A percentile compares a stretch with the other conserved stretches of the same genome.
Evolutionary conservation across 2,888 invertebrate genomes (phyloP).

Genomic region (Anoplius nigerrimus): DNA sequence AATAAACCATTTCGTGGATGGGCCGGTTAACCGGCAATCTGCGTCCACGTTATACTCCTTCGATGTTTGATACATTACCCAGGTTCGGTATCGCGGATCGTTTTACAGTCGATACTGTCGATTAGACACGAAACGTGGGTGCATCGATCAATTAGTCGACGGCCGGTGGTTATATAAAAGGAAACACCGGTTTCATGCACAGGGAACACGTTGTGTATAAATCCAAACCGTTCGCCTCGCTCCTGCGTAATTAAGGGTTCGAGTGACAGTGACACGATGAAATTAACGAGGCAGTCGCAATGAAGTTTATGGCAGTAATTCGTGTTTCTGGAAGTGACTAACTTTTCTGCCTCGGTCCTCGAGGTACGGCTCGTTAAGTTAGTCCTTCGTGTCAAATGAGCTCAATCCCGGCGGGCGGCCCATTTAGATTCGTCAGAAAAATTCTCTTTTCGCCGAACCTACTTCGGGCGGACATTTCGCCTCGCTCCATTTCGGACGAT

Average conservation of each 20-base stretch:
- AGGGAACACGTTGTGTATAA: slow-evolving; percentile 14
- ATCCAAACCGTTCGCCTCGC: slow-evolving; percentile 26
- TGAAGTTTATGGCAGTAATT: slow-evolving; percentile 49
- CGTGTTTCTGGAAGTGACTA: slow-evolving; percentile 47
- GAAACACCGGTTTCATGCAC: too few species aligned
- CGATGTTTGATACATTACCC: slow-evolving; percentile 35
- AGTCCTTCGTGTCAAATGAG: slow-evolving; percentile 18
- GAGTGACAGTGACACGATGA: slow-evolving; percentile 40
- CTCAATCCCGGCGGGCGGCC: neutral
- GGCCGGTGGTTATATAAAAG: too few species aligned
- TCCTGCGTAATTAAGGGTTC: slow-evolving; percentile 38
- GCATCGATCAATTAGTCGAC: slow-evolving; percentile 1
- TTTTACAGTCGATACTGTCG: slow-evolving; percentile 24
- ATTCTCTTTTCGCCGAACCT: neutral
- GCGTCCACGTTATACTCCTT: slow-evolving; percentile 46
- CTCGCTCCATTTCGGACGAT: slow-evolving; percentile 5
- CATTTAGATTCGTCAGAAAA: slow-evolving; percentile 8
- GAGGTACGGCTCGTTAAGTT: slow-evolving; percentile 23
- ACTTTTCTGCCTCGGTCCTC: slow-evolving; percentile 20
- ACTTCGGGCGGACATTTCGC: slow-evolving; percentile 16
- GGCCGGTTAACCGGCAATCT: slow-evolving; percentile 51
- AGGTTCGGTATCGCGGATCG: slow-evolving; percentile 11
- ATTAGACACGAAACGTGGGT: slow-evolving; percentile 8
- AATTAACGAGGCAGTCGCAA: slow-evolving; percentile 47
- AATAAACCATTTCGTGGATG: slow-evolving; percentile 60